Conservation (phyloP, 1,140 invertebrate species). For the Drosophila simulans region DNA sequence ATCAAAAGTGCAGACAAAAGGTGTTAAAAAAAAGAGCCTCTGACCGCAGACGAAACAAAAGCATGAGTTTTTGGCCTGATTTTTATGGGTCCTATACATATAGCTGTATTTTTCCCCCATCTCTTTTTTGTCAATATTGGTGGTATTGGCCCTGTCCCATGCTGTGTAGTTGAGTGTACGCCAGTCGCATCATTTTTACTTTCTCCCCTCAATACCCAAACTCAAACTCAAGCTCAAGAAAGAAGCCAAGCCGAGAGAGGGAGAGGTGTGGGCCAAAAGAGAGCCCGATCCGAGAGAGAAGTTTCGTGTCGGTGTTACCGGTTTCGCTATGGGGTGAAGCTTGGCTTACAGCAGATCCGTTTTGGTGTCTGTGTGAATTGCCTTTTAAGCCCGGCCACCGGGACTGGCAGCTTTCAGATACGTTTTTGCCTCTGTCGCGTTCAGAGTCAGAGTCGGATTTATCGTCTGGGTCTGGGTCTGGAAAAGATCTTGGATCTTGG, state of each 20-base stretch:
- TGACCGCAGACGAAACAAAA: conserved; percentile 62
- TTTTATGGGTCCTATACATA: conserved; percentile 35
- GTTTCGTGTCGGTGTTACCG: conserved; percentile 25
- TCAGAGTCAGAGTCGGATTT: conserved; percentile 58
- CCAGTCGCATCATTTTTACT: conserved; percentile 63
- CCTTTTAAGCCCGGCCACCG: conserved; percentile 75
- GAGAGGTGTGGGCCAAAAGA: conserved; percentile 25
- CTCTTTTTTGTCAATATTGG: conserved; percentile 25
- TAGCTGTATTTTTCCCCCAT: conserved; percentile 19
- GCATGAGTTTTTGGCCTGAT: conserved; percentile 46
- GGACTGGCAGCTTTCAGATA: conserved; percentile 78
- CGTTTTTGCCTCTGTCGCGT: conserved; percentile 73
- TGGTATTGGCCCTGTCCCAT: conserved; percentile 28
- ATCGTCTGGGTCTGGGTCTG: conserved; percentile 46
- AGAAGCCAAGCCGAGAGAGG: conserved; percentile 6
- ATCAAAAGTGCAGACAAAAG: conserved; percentile 77
- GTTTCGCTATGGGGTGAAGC: conserved; percentile 39
- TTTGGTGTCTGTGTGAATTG: conserved; percentile 64
- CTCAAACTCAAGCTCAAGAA: conserved; percentile 9
- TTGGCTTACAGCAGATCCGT: conserved; percentile 70
- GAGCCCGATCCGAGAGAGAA: conserved; percentile 7
- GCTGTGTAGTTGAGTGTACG: conserved; percentile 69
- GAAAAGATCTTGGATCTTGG: conserved; percentile 47
- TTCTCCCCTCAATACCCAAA: conserved; percentile 46
- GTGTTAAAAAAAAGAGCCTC: conserved; percentile 64